Evolutionary conservation across 2,888 invertebrate genomes (phyloP).

Genomic region (Trilocha varians): DNA sequence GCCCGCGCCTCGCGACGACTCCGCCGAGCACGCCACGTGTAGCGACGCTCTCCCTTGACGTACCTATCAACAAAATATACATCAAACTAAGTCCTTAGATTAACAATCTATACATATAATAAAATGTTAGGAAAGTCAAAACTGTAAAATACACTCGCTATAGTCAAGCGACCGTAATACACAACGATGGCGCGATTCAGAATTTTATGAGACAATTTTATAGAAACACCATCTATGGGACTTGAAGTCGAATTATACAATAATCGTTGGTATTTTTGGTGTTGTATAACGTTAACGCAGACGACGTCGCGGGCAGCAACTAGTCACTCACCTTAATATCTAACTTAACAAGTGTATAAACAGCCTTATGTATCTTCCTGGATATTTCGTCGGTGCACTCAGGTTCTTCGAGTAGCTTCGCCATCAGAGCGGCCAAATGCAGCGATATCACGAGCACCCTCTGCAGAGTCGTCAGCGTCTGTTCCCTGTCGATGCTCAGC

Average conservation of each 20-base stretch:
- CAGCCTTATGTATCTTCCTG: conserved; percentile 77
- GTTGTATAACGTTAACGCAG: not conserved
- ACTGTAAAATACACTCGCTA: no score
- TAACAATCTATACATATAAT: no score
- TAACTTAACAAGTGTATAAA: conserved; percentile 84
- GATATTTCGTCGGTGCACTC: conserved; percentile 64
- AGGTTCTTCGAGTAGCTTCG: conserved; percentile 75
- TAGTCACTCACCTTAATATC: conserved; percentile 72
- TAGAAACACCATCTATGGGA: no score
- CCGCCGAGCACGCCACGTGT: conserved; percentile 89
- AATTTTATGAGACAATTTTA: no score
- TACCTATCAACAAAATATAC: conserved; percentile 50
- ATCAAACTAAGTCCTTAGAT: no score
- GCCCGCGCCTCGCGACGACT: conserved; percentile 59
- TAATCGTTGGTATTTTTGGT: not conserved
- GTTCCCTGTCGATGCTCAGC: conserved; percentile 79
- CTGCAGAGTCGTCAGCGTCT: conserved; percentile 80
- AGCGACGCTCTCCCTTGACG: conserved; percentile 80
- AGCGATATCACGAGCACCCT: conserved; percentile 89
- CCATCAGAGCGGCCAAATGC: conserved; percentile 85
- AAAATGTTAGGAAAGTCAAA: no score
- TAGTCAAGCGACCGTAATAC: no score
- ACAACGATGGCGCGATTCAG: no score
- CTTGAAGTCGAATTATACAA: no score
- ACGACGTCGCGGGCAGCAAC: not conserved